Conservation (phyloP, 2,113 vertebrate genomes). For the Turnix velox region DNA sequence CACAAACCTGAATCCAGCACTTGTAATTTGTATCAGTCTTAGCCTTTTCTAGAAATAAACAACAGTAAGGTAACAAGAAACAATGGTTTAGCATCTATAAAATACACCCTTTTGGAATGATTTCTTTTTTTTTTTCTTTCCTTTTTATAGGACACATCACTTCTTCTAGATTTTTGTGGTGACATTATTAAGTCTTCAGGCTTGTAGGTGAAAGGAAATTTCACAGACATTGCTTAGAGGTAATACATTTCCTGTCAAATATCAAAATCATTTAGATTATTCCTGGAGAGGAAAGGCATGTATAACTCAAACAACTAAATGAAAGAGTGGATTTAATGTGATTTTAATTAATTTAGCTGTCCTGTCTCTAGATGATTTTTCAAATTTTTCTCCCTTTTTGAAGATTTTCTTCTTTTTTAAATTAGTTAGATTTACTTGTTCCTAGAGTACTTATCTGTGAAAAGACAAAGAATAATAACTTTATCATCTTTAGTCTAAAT, state of each 20-base stretch:
- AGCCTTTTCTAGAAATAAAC: background rate
- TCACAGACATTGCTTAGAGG: background rate
- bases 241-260: background rate
- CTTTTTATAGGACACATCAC: background rate
- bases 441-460: background rate
- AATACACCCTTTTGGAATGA: background rate
- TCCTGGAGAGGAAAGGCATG: background rate
- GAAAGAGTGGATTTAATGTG: background rate
- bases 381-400: background rate
- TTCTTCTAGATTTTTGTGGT: background rate
- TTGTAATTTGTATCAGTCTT: background rate
- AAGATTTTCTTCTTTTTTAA: background rate
- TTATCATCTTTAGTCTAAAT: background rate
- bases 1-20: background rate
- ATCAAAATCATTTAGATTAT: background rate
- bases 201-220: background rate
- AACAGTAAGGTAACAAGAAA: background rate
- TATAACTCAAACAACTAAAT: background rate
- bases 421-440: background rate
- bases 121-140: background rate
- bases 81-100: background rate
- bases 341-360: background rate
- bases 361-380: background rate
- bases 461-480: background rate
- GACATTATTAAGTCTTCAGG: background rate